phyloP scores from a whole-genome alignment of 2,888 invertebrate genomes.

The Lithophane ornitopus region DNA sequence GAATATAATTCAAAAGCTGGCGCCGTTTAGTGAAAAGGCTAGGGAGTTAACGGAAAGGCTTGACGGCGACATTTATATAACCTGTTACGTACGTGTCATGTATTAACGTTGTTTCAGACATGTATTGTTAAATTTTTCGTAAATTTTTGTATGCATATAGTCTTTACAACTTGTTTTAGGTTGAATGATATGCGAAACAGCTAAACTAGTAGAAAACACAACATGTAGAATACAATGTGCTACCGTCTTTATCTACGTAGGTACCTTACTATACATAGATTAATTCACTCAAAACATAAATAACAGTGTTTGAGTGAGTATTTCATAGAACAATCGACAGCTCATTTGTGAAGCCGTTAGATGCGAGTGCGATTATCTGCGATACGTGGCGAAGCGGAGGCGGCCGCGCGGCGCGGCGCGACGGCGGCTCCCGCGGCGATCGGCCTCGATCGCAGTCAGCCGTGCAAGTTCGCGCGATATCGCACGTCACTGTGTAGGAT shows the following conservation, averaged over 20 bases:
- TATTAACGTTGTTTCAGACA: no score
- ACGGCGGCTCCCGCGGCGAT: neutral
- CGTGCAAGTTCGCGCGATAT: constrained; percentile 29
- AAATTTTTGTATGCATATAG: no score
- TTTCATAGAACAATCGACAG: constrained; percentile 7
- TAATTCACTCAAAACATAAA: neutral
- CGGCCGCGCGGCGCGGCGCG: neutral
- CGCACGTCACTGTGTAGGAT: neutral
- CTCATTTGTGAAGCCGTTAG: constrained; percentile 6
- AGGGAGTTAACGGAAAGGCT: no score
- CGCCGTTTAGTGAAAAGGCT: no score
- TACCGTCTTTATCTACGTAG: neutral
- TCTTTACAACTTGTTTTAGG: no score
- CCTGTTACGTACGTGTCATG: no score
- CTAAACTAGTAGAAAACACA: no score
- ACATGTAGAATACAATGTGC: neutral
- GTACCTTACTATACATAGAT: neutral
- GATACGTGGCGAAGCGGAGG: constrained; percentile 25
- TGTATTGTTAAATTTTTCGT: no score
- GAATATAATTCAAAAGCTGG: no score
- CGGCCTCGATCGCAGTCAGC: constrained; percentile 25
- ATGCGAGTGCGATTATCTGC: constrained; percentile 41
- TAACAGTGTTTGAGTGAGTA: neutral
- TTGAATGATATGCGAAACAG: no score
- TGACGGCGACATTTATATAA: no score